These are phyloP conservation scores for Lasioglossum villosulum DNA, from an alignment of 2,888 invertebrate genomes.

Conservation along the genomic window DNA sequence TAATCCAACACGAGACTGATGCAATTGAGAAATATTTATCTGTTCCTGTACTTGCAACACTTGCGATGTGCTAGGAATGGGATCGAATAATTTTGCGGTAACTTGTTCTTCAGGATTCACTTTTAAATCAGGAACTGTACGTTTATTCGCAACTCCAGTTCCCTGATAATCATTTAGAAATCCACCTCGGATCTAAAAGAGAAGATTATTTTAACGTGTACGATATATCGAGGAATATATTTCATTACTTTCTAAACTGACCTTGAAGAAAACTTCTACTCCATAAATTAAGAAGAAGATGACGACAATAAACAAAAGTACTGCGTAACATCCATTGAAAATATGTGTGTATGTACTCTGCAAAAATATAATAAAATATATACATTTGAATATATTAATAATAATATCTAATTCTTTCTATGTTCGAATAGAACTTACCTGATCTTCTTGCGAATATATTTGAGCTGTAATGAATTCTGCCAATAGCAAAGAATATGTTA, in stretches of 20 bases:
- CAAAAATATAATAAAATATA: conserved; percentile 69
- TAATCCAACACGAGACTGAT: conserved; percentile 95
- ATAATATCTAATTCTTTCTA: background rate
- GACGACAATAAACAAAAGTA: conserved; percentile 95
- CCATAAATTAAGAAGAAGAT: conserved; percentile 97
- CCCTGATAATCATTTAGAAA: conserved; percentile 91
- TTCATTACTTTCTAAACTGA: conserved; percentile 76
- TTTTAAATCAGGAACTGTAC: conserved; percentile 78
- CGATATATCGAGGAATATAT: background rate
- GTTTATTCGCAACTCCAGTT: conserved; percentile 86
- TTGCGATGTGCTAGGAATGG: conserved; percentile 77
- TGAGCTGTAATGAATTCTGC: conserved; percentile 89
- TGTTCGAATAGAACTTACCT: conserved; percentile 64
- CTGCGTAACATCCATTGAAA: conserved; percentile 96
- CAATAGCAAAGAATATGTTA: conserved; percentile 93
- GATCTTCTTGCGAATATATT: conserved; percentile 80
- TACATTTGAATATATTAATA: conserved; percentile 18
- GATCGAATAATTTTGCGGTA: conserved; percentile 81
- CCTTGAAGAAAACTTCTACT: conserved; percentile 97
- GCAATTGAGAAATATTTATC: conserved; percentile 94
- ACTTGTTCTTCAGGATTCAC: conserved; percentile 85
- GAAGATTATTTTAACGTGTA: conserved; percentile 1
- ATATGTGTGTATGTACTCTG: conserved; percentile 93
- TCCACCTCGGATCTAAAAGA: conserved; percentile 90
- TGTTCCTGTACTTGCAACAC: conserved; percentile 81